Percentiles rank a stretch among this genome's conserved stretches.
These are phyloP conservation scores for Bemisia tabaci DNA, from an alignment of 1,140 invertebrate species.

Conservation along the genomic window DNA sequence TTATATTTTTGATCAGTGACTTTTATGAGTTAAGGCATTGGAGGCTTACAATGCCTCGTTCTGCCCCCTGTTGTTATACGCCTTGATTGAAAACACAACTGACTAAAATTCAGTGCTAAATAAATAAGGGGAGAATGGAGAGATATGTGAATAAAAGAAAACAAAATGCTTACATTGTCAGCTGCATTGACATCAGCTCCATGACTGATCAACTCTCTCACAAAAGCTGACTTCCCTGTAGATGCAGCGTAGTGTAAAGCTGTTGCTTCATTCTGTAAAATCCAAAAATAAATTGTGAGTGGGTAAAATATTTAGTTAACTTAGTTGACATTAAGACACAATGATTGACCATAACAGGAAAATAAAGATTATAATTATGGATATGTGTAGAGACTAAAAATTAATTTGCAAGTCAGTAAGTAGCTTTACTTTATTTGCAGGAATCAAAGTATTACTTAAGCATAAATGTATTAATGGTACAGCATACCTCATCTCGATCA, in stretches of 20 bases:
- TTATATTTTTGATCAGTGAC: no score
- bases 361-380: constrained; percentile 1
- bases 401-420: background rate
- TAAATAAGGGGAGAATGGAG: no score
- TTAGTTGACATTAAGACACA: background rate
- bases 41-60: no score
- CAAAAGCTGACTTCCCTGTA: constrained; percentile 65
- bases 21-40: no score
- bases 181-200: constrained; percentile 82
- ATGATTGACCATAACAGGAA: background rate
- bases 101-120: no score
- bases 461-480: no score
- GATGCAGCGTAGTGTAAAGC: constrained; percentile 77
- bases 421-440: no score
- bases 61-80: no score
- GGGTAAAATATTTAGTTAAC: background rate
- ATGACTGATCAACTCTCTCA: constrained; percentile 64
- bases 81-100: no score
- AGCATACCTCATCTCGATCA: constrained; percentile 82
- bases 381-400: background rate
- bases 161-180: constrained; percentile 64
- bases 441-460: no score
- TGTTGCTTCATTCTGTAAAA: constrained; percentile 69
- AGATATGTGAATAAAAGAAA: no score
- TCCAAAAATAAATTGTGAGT: constrained; percentile 3